These are phyloP conservation scores for Ciconia maguari DNA, from an alignment of 2,113 vertebrate genomes.

Conservation along the genomic window DNA sequence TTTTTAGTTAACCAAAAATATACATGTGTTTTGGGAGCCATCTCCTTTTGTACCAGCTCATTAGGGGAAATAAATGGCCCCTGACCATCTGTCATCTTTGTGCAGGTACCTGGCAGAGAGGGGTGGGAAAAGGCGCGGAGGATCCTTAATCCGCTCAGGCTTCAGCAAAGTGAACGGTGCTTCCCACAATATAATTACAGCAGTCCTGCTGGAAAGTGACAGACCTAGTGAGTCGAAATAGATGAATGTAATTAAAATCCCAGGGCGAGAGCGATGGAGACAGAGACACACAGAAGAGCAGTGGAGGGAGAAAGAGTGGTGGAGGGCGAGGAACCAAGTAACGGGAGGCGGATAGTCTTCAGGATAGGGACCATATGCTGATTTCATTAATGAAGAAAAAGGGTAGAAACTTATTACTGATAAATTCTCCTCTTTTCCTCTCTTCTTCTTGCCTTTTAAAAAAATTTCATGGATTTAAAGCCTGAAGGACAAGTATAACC, in stretches of 20 bases:
- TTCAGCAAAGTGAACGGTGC: constrained; percentile 16
- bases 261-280: not conserved
- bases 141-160: constrained; percentile 49
- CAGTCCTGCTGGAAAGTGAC: constrained; percentile 51
- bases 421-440: not conserved
- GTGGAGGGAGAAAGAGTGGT: not conserved
- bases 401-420: not conserved
- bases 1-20: constrained; percentile 8
- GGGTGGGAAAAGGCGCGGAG: constrained; percentile 22
- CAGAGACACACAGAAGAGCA: not conserved
- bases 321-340: not conserved
- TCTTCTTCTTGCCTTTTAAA: not conserved
- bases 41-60: constrained; percentile 43
- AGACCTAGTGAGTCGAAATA: constrained; percentile 60
- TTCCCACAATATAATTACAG: constrained; percentile 63
- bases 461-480: not conserved
- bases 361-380: not conserved
- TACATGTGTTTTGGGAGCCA: not conserved
- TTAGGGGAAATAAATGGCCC: constrained; percentile 32
- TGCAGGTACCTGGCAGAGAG: constrained; percentile 53
- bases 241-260: constrained; percentile 71
- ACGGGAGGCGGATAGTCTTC: not conserved
- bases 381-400: not conserved
- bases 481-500: not conserved
- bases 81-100: constrained; percentile 64